These are phyloP conservation scores for Mycteria americana DNA, from an alignment of 2,797 vertebrate species.

Conservation along the genomic window DNA sequence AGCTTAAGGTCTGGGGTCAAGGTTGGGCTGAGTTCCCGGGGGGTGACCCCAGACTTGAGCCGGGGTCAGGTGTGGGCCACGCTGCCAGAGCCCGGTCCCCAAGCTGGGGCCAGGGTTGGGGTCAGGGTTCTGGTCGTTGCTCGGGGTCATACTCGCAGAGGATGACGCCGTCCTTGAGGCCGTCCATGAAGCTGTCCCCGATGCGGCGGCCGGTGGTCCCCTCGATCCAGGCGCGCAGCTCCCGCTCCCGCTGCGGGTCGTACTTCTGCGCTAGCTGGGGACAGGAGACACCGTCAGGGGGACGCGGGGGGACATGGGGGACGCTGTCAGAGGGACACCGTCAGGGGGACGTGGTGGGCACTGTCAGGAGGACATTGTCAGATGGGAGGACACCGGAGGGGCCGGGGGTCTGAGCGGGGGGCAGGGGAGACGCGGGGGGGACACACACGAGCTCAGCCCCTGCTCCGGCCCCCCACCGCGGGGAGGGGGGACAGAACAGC, in stretches of 20 bases:
- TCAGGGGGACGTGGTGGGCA: not conserved
- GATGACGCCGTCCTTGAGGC: conserved; percentile 89
- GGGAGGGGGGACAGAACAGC: too few relatives aligned
- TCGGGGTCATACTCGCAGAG: conserved; percentile 86
- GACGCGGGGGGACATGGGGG: not conserved
- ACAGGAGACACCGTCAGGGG: not conserved
- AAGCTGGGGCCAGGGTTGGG: not conserved
- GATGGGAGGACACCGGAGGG: not conserved
- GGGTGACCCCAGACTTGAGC: not conserved
- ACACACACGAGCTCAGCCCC: not conserved
- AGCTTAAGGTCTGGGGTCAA: not conserved
- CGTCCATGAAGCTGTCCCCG: conserved; percentile 89
- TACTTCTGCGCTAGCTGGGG: conserved; percentile 91
- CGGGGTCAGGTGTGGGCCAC: rapidly evolving
- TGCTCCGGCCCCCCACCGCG: not conserved
- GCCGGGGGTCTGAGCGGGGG: not conserved
- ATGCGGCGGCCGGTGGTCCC: conserved; percentile 83
- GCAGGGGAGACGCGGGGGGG: too few relatives aligned
- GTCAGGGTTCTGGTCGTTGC: not conserved
- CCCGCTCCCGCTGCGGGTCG: conserved; percentile 86
- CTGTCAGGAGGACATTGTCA: too few relatives aligned
- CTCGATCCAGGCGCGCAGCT: conserved; percentile 88
- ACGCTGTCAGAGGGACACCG: not conserved
- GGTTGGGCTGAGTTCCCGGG: not conserved
- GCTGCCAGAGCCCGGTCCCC: not conserved